Base-by-base conservation (phyloP, 2,888 invertebrate genomes). In the Heliconius erato region DNA sequence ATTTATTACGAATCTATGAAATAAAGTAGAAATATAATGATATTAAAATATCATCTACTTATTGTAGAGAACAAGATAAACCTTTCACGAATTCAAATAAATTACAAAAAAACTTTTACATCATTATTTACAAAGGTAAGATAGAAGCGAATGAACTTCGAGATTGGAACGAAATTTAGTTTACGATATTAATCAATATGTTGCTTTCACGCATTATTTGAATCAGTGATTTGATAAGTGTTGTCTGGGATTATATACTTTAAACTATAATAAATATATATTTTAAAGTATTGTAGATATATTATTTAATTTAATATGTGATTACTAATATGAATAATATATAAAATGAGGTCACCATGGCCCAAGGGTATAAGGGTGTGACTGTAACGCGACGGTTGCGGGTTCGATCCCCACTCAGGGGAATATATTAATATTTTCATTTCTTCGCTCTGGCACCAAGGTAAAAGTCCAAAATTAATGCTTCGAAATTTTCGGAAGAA, bases 81-180 rank as follows among this genome's bases (percentile, higher is more conserved):
- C 68, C 32, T 79, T 71, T 63, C 6, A 76, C 26, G 16, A 63
- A 63, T 63, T 40, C 40, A 23, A 63, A 76, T 63, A 63, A 63
- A 76, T 76, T 63, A 49, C 35, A 63, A 63, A 63, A 76, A 76
- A 76, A 63, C 76, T 63, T 76, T 68, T 4, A 67, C 67, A 28
- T 65, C 65, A 78, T 78, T 67, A 67, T 67, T 78, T 68, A 23
- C 23, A 49, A 78, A 68, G 78, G 78, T 78, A 68, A n/a, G 67
- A 44, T 78, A 40, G 63, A 67, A 67, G 68, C 65, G 78, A 78
- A 68, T 78, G 78, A 78, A 78, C 78, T 78, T 67, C 65, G 28
- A 40, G 44, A 67, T 67, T 44, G 67, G 26, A 78, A 65, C 28
- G 26, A 78, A 76, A 65, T 78, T 67, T 44, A 78, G 44, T 65